These are phyloP conservation scores for Struthidea cinerea DNA, from an alignment of 2,113 vertebrate species.

Conservation along the genomic window DNA sequence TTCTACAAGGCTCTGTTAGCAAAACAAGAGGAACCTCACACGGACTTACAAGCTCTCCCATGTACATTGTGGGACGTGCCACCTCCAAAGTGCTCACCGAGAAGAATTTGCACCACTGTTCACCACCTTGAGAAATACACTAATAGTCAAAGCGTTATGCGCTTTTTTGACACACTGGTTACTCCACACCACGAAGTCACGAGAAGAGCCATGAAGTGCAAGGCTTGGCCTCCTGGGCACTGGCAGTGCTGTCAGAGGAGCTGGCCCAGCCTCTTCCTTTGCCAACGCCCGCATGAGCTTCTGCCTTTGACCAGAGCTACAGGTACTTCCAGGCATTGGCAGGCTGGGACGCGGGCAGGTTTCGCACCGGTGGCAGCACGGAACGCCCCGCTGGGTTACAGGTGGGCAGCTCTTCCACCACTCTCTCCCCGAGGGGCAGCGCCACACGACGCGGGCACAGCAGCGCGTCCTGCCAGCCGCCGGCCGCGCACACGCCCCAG, in stretches of 20 bases:
- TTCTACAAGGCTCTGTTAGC: background rate
- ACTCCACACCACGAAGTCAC: rapidly evolving
- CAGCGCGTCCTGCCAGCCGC: background rate
- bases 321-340: rapidly evolving
- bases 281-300: background rate
- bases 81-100: rapidly evolving
- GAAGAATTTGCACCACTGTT: background rate
- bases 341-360: rapidly evolving
- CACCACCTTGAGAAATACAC: rapidly evolving
- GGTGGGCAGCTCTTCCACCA: background rate
- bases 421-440: background rate
- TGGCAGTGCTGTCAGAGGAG: rapidly evolving
- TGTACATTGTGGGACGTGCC: rapidly evolving
- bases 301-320: background rate
- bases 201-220: background rate
- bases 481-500: background rate
- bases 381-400: background rate
- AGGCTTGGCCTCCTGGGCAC: background rate
- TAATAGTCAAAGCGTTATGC: rapidly evolving
- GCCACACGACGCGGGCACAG: rapidly evolving
- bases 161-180: rapidly evolving
- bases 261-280: background rate
- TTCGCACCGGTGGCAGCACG: rapidly evolving
- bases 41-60: rapidly evolving
- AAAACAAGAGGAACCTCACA: background rate